Base-by-base conservation (phyloP, 2,888 invertebrate species). In the Eilema caniola region DNA sequence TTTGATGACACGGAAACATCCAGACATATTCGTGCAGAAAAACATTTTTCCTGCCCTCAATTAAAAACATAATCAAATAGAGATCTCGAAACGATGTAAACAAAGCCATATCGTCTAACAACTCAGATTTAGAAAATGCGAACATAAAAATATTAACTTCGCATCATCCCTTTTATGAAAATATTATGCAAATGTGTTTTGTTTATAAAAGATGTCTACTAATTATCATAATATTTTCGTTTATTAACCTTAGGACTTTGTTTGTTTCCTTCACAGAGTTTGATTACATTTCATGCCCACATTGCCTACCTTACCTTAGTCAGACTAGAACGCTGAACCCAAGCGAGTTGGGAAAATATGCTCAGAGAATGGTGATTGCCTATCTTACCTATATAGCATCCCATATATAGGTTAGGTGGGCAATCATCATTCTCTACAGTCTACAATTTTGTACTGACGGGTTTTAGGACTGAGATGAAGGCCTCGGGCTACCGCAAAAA, bases 121-220 rank as follows among this genome's bases (percentile, higher is more conserved):
- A 47, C 47, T 20, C 47, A 47, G 47, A 47, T 47, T 47, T 47
- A 47, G 47, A 47, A 47, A 47, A 47, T 47, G 47, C 47, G 47
- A 47, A 47, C 47, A 47, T 47, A 47, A 53, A 53, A 53, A 53
- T 53, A 53, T 53, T 53, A 53, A 53, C 53, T 53, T 53, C 53
- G n/a, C 53, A 53, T 53, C 53, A 53, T 53, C 53, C 53, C 53
- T 53, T 53, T 53, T 53, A 53, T 53, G 53, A 53, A 53, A 53
- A 53, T 53, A 53, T 53, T n/a, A n/a, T 53, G 20, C 53, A 53
- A 53, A 53, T 53, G 53, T 53, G 53, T 53, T 53, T 53, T 53
- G 53, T n/a, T 53, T 53, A 53, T 53, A 53, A 53, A 53, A 53
- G 20, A 53, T 53, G n/a, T 53, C 53, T 53, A 53, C 53, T 53